phyloP scores from a whole-genome alignment of 2,113 vertebrate genomes.

The Reinhardtius hippoglossoides region DNA sequence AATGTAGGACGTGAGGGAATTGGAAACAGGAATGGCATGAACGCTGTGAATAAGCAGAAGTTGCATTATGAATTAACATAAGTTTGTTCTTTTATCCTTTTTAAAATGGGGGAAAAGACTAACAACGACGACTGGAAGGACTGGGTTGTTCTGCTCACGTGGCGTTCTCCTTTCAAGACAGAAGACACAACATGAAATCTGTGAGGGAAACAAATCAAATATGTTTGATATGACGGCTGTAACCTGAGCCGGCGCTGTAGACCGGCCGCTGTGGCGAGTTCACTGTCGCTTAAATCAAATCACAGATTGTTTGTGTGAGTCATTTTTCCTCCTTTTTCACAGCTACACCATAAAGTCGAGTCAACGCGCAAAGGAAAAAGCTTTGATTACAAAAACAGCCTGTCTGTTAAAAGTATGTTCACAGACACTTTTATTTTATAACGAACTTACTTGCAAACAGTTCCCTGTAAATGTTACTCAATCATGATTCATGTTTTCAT shows the following conservation, averaged over 20 bases:
- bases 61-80: conserved; percentile 74
- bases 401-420: background rate
- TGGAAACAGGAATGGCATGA: conserved; percentile 73
- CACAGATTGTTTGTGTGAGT: conserved; percentile 1
- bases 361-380: background rate
- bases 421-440: background rate
- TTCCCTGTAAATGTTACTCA: no score
- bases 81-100: conserved; percentile 47
- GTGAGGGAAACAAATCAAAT: background rate
- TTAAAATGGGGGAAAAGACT: background rate
- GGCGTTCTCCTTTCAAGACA: background rate
- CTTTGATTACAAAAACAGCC: background rate
- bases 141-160: conserved; percentile 18
- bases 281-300: conserved; percentile 9
- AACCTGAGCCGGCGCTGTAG: background rate
- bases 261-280: background rate
- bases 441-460: no score
- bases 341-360: background rate
- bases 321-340: background rate
- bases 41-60: conserved; percentile 75
- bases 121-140: background rate
- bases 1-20: conserved; percentile 72
- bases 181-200: conserved; percentile 1
- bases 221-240: background rate
- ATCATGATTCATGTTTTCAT: no score